Percentiles rank a stretch among this genome's conserved stretches.
Conservation (phyloP, 2,888 invertebrate genomes). For the Cantharis nigra region DNA sequence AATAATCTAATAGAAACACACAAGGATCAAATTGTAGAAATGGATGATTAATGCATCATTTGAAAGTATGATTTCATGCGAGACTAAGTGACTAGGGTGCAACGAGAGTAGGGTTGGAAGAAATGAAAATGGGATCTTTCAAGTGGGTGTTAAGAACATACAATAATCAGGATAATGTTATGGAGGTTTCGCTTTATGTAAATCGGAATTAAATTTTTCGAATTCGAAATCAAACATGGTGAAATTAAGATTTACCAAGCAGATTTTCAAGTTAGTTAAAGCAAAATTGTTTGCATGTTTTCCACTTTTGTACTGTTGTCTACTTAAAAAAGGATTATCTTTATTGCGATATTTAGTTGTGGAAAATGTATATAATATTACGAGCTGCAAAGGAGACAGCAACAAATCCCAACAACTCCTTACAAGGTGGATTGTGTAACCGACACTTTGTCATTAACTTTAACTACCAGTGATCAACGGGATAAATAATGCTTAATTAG, state of each 20-base stretch:
- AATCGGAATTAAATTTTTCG: not conserved
- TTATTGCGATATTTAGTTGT: not conserved
- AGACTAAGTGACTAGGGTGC: not conserved
- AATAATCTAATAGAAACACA: not conserved
- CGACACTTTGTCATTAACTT: not conserved
- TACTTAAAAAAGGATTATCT: not conserved
- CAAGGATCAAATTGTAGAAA: not conserved
- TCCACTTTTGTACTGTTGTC: not conserved
- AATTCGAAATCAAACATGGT: not conserved
- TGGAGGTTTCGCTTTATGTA: not conserved
- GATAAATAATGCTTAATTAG: not conserved
- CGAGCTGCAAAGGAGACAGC: not conserved
- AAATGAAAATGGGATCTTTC: not conserved
- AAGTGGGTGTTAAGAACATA: not conserved
- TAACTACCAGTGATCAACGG: not conserved
- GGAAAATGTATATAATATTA: not conserved
- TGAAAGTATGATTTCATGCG: not conserved
- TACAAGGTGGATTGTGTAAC: not conserved
- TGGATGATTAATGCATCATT: not conserved
- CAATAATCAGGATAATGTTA: not conserved
- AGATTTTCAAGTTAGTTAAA: not conserved
- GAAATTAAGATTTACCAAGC: not conserved
- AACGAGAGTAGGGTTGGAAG: not conserved
- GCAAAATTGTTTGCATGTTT: not conserved
- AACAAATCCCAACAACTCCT: not conserved